phyloP scores from a whole-genome alignment of 1,140 invertebrate species.

The Drosophila nannoptera region DNA sequence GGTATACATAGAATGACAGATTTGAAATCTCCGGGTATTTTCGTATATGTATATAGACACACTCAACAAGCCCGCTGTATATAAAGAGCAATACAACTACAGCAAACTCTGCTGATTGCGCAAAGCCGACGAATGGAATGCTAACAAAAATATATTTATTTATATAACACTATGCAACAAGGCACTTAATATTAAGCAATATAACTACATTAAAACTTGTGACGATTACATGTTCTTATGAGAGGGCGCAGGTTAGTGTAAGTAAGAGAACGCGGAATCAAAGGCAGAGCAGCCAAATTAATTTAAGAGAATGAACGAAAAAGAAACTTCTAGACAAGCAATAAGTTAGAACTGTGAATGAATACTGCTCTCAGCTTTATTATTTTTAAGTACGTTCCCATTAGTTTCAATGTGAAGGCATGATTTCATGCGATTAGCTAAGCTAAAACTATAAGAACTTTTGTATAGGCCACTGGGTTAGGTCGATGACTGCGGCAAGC shows the following conservation, averaged over 20 bases:
- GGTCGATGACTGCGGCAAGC: constrained; percentile 42
- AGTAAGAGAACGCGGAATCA: neutral
- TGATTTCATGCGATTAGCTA: constrained; percentile 39
- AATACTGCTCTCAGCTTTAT: neutral
- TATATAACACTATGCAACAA: constrained; percentile 16
- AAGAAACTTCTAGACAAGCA: neutral
- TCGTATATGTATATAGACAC: neutral
- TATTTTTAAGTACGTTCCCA: neutral
- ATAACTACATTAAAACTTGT: neutral
- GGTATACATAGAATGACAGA: neutral
- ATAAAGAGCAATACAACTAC: neutral
- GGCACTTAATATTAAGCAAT: neutral
- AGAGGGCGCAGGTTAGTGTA: neutral
- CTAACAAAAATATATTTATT: neutral
- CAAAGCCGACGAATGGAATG: constrained; percentile 1
- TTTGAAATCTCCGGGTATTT: neutral
- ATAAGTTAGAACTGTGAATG: neutral
- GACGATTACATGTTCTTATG: neutral
- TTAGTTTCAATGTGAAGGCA: constrained; percentile 8
- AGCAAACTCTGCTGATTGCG: constrained; percentile 12
- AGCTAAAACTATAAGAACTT: constrained; percentile 32
- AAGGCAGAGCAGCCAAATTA: neutral
- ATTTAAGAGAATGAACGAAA: neutral
- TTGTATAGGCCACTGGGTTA: constrained; percentile 27
- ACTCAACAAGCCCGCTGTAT: too few species aligned